A percentile compares a stretch with the other conserved stretches of the same genome.
Evolutionary conservation across 2,888 invertebrate species (phyloP).

Genomic region (Pharmacophagus antenor): DNA sequence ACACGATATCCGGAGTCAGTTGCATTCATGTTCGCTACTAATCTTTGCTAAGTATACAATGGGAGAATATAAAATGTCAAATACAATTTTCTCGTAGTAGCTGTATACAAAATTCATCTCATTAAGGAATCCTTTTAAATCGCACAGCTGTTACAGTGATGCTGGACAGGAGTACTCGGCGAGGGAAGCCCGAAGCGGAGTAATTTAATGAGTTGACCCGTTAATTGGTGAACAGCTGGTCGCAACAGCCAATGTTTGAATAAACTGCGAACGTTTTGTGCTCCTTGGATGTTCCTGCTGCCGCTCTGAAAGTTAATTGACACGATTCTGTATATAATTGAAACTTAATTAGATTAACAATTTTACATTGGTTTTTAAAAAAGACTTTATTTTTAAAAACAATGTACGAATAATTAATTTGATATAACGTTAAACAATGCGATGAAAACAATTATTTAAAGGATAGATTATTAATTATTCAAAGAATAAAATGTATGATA

Average conservation of each 20-base stretch:
- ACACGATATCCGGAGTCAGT: background rate
- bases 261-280: conserved; percentile 45
- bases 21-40: background rate
- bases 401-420: too few relatives aligned
- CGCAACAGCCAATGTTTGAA: conserved; percentile 58
- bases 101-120: conserved; percentile 11
- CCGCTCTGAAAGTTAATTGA: conserved; percentile 33
- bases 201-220: conserved; percentile 63
- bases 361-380: too few relatives aligned
- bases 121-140: conserved; percentile 31
- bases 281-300: conserved; percentile 37
- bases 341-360: too few relatives aligned
- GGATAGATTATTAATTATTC: too few relatives aligned
- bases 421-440: too few relatives aligned
- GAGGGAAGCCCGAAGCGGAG: conserved; percentile 44
- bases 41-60: background rate
- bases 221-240: conserved; percentile 59
- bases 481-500: too few relatives aligned
- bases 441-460: too few relatives aligned
- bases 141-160: conserved; percentile 27
- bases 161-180: conserved; percentile 40
- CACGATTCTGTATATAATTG: background rate
- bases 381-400: too few relatives aligned
- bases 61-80: background rate
- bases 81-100: background rate